phyloP scores from a whole-genome alignment of 2,888 invertebrate genomes.

The Cheilosia vulpina region DNA sequence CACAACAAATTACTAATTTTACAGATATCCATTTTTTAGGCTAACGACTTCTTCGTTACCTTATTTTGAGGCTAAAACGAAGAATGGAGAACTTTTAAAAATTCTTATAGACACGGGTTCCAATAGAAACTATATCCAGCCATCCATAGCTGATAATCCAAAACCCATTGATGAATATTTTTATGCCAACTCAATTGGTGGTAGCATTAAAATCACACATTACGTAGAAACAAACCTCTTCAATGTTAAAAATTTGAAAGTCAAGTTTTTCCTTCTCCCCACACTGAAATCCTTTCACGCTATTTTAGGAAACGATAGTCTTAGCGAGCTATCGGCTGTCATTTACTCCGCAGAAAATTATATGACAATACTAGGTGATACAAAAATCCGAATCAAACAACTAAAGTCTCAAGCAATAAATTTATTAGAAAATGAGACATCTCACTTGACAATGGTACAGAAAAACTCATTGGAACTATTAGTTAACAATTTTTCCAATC shows the following conservation, averaged over 20 bases:
- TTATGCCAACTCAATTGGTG: not conserved
- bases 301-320: not conserved
- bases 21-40: slow-evolving; percentile 73
- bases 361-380: not conserved
- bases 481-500: slow-evolving; percentile 16
- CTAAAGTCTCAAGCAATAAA: not conserved
- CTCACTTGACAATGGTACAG: not conserved
- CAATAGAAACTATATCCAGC: not conserved
- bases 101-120: slow-evolving; percentile 73
- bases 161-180: not conserved
- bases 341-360: not conserved
- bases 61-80: slow-evolving; percentile 60
- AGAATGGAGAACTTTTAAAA: slow-evolving; percentile 67
- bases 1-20: not conserved
- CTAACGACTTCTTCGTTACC: slow-evolving; percentile 72
- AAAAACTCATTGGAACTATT: not conserved
- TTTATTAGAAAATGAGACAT: not conserved
- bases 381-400: not conserved
- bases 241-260: not conserved
- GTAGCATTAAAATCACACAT: not conserved
- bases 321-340: not conserved
- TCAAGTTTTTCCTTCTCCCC: not conserved
- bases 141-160: not conserved
- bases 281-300: not conserved
- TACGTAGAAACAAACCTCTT: not conserved